Evolutionary conservation across 1,140 invertebrate genomes (phyloP).

Genomic region (Bathynomus jamesi): DNA sequence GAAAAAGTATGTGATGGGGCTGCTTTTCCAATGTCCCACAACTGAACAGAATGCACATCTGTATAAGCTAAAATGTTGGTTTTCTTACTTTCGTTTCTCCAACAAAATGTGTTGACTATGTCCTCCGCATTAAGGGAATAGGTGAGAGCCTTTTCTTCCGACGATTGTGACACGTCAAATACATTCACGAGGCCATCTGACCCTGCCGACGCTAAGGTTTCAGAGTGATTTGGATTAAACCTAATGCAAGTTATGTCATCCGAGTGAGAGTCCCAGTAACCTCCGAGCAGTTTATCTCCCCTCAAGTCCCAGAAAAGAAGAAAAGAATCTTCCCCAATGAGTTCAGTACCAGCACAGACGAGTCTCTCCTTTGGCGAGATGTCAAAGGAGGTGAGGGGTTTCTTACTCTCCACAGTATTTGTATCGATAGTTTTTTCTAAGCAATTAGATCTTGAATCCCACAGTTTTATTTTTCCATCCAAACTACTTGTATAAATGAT

Average conservation of each 20-base stretch:
- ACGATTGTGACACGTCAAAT: conserved; percentile 63
- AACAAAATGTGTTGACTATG: conserved; percentile 55
- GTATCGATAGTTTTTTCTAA: conserved; percentile 26
- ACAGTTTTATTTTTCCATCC: conserved; percentile 55
- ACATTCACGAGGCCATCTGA: conserved; percentile 79
- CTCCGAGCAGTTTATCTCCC: conserved; percentile 59
- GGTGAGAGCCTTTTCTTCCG: conserved; percentile 71
- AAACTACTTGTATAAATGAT: conserved; percentile 42
- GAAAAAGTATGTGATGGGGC: conserved; percentile 52
- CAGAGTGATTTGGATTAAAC: conserved; percentile 64
- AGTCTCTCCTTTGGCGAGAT: conserved; percentile 61
- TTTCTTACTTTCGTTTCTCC: conserved; percentile 14
- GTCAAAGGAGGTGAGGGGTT: conserved; percentile 64
- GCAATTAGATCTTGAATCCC: conserved; percentile 53
- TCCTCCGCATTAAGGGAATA: conserved; percentile 75
- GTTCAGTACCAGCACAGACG: conserved; percentile 66
- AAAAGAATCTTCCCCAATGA: conserved; percentile 60
- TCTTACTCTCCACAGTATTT: conserved; percentile 37
- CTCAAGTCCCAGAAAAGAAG: conserved; percentile 76
- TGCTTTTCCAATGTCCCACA: conserved; percentile 59
- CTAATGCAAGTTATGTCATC: conserved; percentile 71
- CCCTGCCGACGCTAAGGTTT: conserved; percentile 63
- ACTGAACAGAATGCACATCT: conserved; percentile 47
- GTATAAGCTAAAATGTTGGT: conserved; percentile 15
- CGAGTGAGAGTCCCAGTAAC: conserved; percentile 75